Evolutionary conservation across 2,797 vertebrate species (phyloP).

Genomic region (Chromis chromis): DNA sequence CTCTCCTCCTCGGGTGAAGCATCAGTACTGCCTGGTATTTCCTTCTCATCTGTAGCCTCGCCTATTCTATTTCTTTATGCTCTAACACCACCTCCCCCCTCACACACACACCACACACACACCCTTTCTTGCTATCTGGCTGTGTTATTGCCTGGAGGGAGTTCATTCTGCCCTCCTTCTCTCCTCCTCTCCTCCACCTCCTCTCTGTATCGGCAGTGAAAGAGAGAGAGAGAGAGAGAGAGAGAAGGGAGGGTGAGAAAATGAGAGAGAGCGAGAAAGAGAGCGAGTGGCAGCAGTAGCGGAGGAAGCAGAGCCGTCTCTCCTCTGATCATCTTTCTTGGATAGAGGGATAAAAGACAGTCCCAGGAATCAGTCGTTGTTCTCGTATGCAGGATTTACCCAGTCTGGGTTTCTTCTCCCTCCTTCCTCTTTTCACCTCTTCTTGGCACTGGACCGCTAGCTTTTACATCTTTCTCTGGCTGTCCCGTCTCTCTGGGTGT

Average conservation of each 20-base stretch:
- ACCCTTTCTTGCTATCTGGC: conserved; percentile 73
- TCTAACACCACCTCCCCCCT: conserved; percentile 32
- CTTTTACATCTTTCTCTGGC: conserved; percentile 64
- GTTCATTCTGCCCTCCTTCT: conserved; percentile 79
- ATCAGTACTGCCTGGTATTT: conserved; percentile 79
- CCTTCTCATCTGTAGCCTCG: conserved; percentile 62
- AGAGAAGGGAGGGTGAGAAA: conserved; percentile 66
- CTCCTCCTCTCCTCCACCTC: conserved; percentile 78
- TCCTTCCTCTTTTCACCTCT: conserved; percentile 61
- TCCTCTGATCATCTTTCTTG: conserved; percentile 83
- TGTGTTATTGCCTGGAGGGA: conserved; percentile 84
- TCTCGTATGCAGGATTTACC: conserved; percentile 83
- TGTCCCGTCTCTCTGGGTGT: conserved; percentile 67
- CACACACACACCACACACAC: conserved; percentile 33
- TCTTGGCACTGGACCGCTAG: conserved; percentile 67
- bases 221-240: conserved; percentile 61
- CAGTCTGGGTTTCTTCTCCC: conserved; percentile 66
- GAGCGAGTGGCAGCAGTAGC: conserved; percentile 71
- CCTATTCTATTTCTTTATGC: conserved; percentile 56
- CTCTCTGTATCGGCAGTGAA: conserved; percentile 79
- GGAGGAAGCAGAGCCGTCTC: conserved; percentile 72
- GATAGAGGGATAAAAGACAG: conserved; percentile 80
- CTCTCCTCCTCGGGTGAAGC: conserved; percentile 84
- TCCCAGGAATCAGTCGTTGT: conserved; percentile 70
- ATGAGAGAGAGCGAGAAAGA: conserved; percentile 53